Evolutionary conservation across 2,888 invertebrate genomes (phyloP), one percentile per base, ranked within the genome.

Genomic region (Chaitophorus viminalis): DNA sequence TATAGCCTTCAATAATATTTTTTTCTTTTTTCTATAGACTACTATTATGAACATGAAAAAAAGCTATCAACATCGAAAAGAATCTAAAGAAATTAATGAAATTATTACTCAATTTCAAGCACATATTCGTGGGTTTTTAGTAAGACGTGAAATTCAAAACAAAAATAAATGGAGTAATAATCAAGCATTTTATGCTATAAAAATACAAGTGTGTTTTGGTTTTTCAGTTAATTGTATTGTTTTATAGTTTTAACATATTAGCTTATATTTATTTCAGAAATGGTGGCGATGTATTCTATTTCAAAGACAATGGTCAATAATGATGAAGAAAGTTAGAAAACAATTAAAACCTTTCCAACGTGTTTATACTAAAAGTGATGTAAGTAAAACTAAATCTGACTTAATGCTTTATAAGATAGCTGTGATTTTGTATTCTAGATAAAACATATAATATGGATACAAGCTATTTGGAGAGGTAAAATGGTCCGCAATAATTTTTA

Each of bases 381-480:
- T 87, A 39, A 81, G 86, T 78, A 76, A 65, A 72, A 31, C 18
- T 39, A 70, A 36, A 39, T 76, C 0, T 39, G 14, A 29, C 39
- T 29, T 25, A 33, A 29, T n/a, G 54, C 9, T n/a, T 9, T 39
- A 31, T 46, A 3, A 54, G 25, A n/a, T 33, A 72, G 29, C 11
- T 14, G 1, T 39, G 31, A 33, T 31, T 72, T 9, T 25, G 9
- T 70, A 6, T 82, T 88, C 8, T 81, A 87, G 87, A 18, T 87
- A 21, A 81, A 74, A 74, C 11, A n/a, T 46, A 93, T 94, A 88
- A 92, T 93, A 88, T 94, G 94, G 91, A 93, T 95, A 83, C 95
- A 95, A 91, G 94, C 95, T 0, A 91, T 94, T 74, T 95, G 95
- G 94, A 92, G 95, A 78, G 94, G 95, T 2, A 93, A 93, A 70